phyloP scores from a whole-genome alignment of 2,113 vertebrate genomes.

The Danio rerio region DNA sequence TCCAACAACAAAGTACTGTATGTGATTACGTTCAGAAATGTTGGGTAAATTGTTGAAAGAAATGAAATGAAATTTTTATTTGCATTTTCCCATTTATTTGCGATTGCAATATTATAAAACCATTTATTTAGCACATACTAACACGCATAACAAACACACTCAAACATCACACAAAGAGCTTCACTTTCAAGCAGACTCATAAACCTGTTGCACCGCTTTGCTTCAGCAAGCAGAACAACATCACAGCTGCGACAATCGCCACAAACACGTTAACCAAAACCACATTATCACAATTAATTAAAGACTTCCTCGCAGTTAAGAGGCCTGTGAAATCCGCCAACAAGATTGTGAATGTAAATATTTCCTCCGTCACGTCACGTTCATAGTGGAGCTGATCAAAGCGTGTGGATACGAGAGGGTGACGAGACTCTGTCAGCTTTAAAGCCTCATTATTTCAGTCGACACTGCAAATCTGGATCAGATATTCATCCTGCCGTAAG shows the following conservation, averaged over 20 bases:
- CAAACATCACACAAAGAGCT: not conserved
- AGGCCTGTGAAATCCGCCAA: slow-evolving; percentile 20
- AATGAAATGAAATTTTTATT: no score
- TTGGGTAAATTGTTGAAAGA: no score
- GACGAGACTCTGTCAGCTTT: slow-evolving; percentile 40
- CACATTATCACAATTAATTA: slow-evolving; percentile 17
- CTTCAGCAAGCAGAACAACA: not conserved
- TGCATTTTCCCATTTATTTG: no score
- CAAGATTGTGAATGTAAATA: slow-evolving; percentile 46
- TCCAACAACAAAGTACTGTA: no score
- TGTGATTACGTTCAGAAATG: no score
- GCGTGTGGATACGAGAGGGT: not conserved
- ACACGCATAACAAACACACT: not conserved
- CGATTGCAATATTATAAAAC: no score
- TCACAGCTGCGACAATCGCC: not conserved
- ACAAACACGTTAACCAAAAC: slow-evolving; percentile 19
- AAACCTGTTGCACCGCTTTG: not conserved
- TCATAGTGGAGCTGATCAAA: slow-evolving; percentile 58
- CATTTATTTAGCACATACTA: no score
- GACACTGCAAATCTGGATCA: slow-evolving; percentile 23
- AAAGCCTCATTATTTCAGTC: slow-evolving; percentile 55
- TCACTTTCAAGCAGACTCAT: not conserved
- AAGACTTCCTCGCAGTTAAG: slow-evolving; percentile 26
- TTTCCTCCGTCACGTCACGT: slow-evolving; percentile 34
- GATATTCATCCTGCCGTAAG: slow-evolving; percentile 14